Percentiles rank a stretch among this genome's conserved stretches.
Evolutionary conservation across 64 coral and sea anemone genomes (phyloP).

Genomic region (Actinia tenebrosa): DNA sequence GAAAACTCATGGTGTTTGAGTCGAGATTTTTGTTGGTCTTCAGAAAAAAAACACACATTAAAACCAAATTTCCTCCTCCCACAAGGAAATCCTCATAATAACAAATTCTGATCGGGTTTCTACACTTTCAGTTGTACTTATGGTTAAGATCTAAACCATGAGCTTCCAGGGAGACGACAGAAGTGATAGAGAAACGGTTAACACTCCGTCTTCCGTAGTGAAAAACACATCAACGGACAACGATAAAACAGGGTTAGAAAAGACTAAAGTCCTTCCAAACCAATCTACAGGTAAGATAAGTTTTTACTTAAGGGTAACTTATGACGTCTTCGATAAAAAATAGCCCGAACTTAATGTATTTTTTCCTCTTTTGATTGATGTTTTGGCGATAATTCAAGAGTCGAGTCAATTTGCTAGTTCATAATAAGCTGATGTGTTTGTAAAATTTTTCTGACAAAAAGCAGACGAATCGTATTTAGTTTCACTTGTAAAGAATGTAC

Average conservation of each 20-base stretch:
- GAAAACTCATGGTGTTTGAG: constrained; percentile 27
- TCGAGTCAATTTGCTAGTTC: neutral
- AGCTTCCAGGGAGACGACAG: constrained; percentile 3
- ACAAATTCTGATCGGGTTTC: neutral
- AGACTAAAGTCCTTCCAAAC: neutral
- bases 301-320: neutral
- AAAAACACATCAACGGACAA: constrained; percentile 17
- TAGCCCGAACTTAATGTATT: neutral
- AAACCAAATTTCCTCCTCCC: neutral
- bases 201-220: neutral
- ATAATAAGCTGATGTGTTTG: neutral
- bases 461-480: neutral
- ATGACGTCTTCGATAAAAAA: neutral
- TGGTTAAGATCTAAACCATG: constrained; percentile 6
- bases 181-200: neutral
- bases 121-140: neutral
- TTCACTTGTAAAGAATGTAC: neutral
- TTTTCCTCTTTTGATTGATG: neutral
- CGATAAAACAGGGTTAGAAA: constrained; percentile 1
- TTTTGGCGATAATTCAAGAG: neutral
- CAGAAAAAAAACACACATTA: neutral
- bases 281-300: neutral
- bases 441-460: neutral
- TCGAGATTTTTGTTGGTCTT: constrained; percentile 2
- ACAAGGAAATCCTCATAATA: too few species aligned